A percentile compares a stretch with the other conserved stretches of the same genome.
Evolutionary conservation across 1,140 invertebrate species (phyloP).

Genomic region (Sycophila sp.): DNA sequence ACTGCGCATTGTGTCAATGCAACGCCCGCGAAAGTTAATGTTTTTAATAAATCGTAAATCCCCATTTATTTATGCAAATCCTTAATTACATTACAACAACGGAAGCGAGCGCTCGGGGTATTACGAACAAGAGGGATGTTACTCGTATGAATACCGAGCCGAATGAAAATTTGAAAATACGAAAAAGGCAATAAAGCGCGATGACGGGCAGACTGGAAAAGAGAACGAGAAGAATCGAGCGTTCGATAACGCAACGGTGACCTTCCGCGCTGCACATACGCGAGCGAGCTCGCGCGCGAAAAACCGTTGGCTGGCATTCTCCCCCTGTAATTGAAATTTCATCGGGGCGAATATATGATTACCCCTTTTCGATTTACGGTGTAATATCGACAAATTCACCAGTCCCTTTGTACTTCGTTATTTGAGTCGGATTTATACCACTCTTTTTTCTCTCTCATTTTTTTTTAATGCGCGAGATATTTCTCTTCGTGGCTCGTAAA

Average conservation of each 20-base stretch:
- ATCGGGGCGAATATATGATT: slow-evolving; percentile 12
- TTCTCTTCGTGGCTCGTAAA: background rate
- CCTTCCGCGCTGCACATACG: background rate
- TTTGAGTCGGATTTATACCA: slow-evolving; percentile 1
- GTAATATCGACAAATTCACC: slow-evolving; percentile 25
- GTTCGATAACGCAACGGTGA: background rate
- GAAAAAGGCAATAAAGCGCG: background rate
- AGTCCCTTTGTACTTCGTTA: slow-evolving; percentile 10
- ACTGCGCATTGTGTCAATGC: no score
- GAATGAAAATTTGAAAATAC: background rate
- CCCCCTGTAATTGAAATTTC: slow-evolving; percentile 29
- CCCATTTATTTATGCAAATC: no score
- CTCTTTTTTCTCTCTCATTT: background rate
- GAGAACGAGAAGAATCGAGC: background rate
- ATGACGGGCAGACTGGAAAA: background rate
- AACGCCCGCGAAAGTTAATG: no score
- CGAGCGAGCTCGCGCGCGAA: no score
- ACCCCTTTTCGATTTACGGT: slow-evolving; percentile 22
- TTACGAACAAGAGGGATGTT: no score
- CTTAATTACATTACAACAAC: no score
- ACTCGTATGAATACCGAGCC: no score
- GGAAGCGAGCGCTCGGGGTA: no score
- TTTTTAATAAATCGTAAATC: no score
- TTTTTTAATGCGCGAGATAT: background rate
- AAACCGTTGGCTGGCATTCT: background rate